Conservation (phyloP, 2,797 vertebrate genomes). For the Helostoma temminkii region DNA sequence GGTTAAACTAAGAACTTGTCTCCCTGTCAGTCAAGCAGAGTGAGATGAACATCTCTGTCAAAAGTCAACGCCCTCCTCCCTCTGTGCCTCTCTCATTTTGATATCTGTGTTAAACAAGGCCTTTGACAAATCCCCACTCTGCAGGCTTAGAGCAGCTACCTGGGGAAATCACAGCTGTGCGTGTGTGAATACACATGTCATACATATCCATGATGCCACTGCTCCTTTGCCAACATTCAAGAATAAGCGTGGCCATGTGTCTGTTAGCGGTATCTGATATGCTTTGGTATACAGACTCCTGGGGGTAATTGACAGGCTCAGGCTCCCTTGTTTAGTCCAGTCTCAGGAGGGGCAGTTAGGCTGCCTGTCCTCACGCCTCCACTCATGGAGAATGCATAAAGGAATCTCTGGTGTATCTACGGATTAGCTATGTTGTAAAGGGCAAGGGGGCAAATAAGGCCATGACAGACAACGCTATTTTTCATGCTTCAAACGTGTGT, state of each 20-base stretch:
- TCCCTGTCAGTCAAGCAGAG: slow-evolving; percentile 72
- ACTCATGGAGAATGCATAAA: slow-evolving; percentile 79
- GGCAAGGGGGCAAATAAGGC: slow-evolving; percentile 54
- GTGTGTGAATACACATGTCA: slow-evolving; percentile 61
- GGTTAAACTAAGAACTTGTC: slow-evolving; percentile 70
- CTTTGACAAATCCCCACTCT: slow-evolving; percentile 70
- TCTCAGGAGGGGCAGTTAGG: slow-evolving; percentile 76
- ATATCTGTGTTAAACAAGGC: slow-evolving; percentile 80
- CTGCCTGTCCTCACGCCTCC: slow-evolving; percentile 57
- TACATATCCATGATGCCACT: slow-evolving; percentile 80
- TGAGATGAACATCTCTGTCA: slow-evolving; percentile 71
- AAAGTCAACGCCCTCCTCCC: slow-evolving; percentile 31
- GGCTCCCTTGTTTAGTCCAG: slow-evolving; percentile 64
- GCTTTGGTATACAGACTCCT: slow-evolving; percentile 55
- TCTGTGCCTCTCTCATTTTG: slow-evolving; percentile 56
- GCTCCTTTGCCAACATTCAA: slow-evolving; percentile 38
- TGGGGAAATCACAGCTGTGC: slow-evolving; percentile 83
- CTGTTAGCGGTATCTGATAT: slow-evolving; percentile 38
- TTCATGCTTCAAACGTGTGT: slow-evolving; percentile 27
- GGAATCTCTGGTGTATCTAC: slow-evolving; percentile 61
- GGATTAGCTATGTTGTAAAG: slow-evolving; percentile 65
- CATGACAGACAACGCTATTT: slow-evolving; percentile 40
- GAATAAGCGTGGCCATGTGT: slow-evolving; percentile 28
- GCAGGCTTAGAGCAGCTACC: slow-evolving; percentile 71
- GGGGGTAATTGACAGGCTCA: slow-evolving; percentile 76